phyloP scores from a whole-genome alignment of 2,888 invertebrate genomes.

The Xanthia togata region DNA sequence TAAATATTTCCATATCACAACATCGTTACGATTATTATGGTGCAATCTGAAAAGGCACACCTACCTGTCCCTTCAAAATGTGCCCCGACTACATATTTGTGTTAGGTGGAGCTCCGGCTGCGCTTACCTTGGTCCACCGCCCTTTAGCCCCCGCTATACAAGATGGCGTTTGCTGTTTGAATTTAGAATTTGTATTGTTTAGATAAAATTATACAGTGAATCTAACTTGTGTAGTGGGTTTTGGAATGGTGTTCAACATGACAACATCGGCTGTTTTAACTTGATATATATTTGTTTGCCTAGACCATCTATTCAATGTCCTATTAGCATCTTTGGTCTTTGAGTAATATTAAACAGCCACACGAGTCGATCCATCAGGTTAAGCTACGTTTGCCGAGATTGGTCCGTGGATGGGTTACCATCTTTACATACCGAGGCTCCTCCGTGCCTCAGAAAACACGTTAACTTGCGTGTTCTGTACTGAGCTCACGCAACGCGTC shows the following conservation, averaged over 20 bases:
- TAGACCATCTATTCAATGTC: too few species aligned
- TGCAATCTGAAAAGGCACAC: conserved; percentile 52
- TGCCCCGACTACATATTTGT: conserved; percentile 58
- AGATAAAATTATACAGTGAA: conserved; percentile 21
- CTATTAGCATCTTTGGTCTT: too few species aligned
- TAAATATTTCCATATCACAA: conserved; percentile 24
- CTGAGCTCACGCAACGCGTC: too few species aligned
- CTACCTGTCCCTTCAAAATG: conserved; percentile 56
- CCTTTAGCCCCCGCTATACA: conserved; percentile 52
- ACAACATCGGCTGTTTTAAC: too few species aligned
- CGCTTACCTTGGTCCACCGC: conserved; percentile 61
- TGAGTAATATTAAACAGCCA: too few species aligned
- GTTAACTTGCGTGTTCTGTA: too few species aligned
- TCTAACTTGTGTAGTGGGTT: conserved; percentile 11
- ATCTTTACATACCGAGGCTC: too few species aligned
- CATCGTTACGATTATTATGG: conserved; percentile 37
- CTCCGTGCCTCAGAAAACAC: too few species aligned
- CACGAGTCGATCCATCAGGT: too few species aligned
- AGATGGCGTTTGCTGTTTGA: conserved; percentile 31
- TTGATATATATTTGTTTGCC: too few species aligned
- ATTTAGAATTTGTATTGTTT: conserved; percentile 41
- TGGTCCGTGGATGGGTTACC: too few species aligned
- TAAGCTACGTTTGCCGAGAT: too few species aligned
- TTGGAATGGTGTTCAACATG: conserved; percentile 3
- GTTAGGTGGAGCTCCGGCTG: conserved; percentile 38